Percentiles rank a stretch among this genome's conserved stretches.
These are phyloP conservation scores for Drosophila meridiana DNA, from an alignment of 2,888 invertebrate genomes.

Conservation along the genomic window DNA sequence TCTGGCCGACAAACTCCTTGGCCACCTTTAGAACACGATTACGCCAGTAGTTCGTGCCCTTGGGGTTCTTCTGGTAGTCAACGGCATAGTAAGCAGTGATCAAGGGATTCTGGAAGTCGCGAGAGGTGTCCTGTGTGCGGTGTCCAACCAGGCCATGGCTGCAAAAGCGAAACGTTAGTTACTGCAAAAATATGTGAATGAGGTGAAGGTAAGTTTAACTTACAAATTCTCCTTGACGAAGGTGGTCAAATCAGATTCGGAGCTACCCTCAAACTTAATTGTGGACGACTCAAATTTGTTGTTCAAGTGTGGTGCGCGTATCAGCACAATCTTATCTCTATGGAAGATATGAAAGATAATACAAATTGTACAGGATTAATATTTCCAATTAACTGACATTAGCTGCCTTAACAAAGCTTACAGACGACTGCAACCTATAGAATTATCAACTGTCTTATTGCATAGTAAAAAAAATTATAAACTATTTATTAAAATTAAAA, in stretches of 20 bases:
- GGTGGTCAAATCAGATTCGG: constrained; percentile 89
- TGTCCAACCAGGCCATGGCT: constrained; percentile 97
- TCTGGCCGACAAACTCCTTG: constrained; percentile 85
- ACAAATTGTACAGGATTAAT: constrained; percentile 22
- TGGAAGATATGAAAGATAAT: constrained; percentile 14
- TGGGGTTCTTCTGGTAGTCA: constrained; percentile 98
- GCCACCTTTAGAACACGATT: constrained; percentile 95
- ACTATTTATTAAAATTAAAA: constrained; percentile 45
- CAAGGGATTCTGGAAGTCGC: constrained; percentile 95
- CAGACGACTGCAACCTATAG: constrained; percentile 23
- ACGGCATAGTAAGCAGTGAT: constrained; percentile 97
- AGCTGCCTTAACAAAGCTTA: background rate
- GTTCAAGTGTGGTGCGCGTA: constrained; percentile 94
- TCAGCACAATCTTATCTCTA: constrained; percentile 93
- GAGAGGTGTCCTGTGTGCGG: constrained; percentile 92
- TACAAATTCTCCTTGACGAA: constrained; percentile 95
- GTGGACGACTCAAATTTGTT: constrained; percentile 96
- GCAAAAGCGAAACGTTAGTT: constrained; percentile 12
- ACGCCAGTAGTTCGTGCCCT: constrained; percentile 99
- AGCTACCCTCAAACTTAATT: constrained; percentile 91
- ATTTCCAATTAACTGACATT: background rate
- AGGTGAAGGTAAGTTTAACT: no score
- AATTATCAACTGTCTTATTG: background rate
- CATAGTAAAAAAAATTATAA: constrained; percentile 11
- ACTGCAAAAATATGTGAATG: constrained; percentile 32